Base-by-base conservation (phyloP, 1,140 invertebrate genomes). In the Apis dorsata region DNA sequence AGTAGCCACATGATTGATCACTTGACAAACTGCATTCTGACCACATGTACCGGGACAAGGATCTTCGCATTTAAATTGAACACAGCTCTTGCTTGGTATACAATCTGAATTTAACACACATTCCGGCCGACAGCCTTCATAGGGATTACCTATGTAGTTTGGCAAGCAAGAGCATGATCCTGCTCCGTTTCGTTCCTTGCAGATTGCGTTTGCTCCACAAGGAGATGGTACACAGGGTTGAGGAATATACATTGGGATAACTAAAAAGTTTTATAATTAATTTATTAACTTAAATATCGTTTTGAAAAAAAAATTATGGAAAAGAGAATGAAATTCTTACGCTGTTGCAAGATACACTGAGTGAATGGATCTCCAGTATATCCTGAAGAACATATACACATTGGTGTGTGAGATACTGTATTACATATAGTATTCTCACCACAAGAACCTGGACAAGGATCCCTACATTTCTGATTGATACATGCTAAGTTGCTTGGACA, bases 121-220 rank as follows among this genome's bases (percentile, higher is more conserved):
- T 75, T 94, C 94, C 0, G 94, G 94, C 68, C 92, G 83, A 77
- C 94, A 95, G 17, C 97, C 97, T 28, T 96, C 96, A 88, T 97
- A 97, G 65, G 97, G 97, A 93, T 98, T 97, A 59, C 97, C 97
- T 85, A 97, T 97, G 89, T 97, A 98, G 90, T 97, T 97, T 0
- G 96, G 94, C 80, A 97, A 91, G 89, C 97, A 98, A 10, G 95
- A 95, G 91, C 97, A 98, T 34, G 97, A 96, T 59, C 97, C 97
- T 59, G 96, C 97, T 28, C 96, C 96, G 90, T 97, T 97, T 86
- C 95, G 95, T 93, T 97, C 97, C 89, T 96, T 96, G 90, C 97
- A 98, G 68, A 96, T 87, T 44, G 97, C 96, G 91, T 98, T 98
- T 9, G 97, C 96, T 62, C 97, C 97, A 92, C 97, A 98, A 15